A percentile compares a stretch with the other conserved stretches of the same genome.
Evolutionary conservation across 2,888 invertebrate species (phyloP).

Genomic region (Malachius bipustulatus): DNA sequence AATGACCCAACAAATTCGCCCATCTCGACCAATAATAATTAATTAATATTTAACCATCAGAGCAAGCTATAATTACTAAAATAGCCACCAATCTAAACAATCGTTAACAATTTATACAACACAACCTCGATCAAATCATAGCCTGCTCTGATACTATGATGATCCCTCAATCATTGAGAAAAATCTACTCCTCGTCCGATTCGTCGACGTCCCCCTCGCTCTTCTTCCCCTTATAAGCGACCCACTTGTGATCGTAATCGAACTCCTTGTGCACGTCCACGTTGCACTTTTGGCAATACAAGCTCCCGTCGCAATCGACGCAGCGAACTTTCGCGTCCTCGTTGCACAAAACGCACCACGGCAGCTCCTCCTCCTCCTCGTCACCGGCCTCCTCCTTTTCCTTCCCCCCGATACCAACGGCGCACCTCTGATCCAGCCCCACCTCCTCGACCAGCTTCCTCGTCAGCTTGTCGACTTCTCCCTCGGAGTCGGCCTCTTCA

Average conservation of each 20-base stretch:
- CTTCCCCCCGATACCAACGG: conserved; percentile 15
- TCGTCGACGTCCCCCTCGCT: too few relatives aligned
- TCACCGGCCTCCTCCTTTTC: conserved; percentile 17
- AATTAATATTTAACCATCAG: too few relatives aligned
- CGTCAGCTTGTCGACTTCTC: conserved; percentile 34
- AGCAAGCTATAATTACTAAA: too few relatives aligned
- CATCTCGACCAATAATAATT: too few relatives aligned
- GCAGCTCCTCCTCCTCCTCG: conserved; percentile 42
- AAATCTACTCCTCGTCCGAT: too few relatives aligned
- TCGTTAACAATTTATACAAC: too few relatives aligned
- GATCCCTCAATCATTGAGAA: too few relatives aligned
- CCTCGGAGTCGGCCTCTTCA: conserved; percentile 32
- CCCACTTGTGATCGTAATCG: conserved; percentile 32
- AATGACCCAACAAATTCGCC: too few relatives aligned
- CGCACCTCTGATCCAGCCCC: conserved; percentile 36
- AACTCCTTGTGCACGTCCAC: conserved; percentile 48
- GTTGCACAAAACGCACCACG: conserved; percentile 80
- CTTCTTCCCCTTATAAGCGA: conserved; percentile 25
- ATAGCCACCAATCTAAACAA: too few relatives aligned
- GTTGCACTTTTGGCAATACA: conserved; percentile 70
- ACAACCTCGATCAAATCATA: too few relatives aligned
- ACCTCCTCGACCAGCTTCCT: conserved; percentile 40
- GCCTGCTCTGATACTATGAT: too few relatives aligned
- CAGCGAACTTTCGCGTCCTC: conserved; percentile 65
- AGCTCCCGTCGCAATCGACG: conserved; percentile 63